phyloP scores from a whole-genome alignment of 2,888 invertebrate species.

The Yponomeuta malinellus region DNA sequence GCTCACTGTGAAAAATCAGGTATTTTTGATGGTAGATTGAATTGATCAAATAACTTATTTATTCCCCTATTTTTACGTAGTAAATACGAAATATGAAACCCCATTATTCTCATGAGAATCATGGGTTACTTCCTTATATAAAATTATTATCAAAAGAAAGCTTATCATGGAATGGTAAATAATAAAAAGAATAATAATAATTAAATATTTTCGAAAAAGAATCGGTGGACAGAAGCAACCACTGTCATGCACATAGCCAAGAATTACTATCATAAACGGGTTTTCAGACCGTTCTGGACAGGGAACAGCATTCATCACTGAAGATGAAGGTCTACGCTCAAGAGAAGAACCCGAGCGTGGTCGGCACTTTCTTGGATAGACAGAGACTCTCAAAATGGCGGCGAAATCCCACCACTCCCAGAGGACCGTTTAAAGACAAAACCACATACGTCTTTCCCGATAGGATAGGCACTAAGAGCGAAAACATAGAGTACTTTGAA shows the following conservation, averaged over 20 bases:
- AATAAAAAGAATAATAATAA: no score
- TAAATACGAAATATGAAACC: no score
- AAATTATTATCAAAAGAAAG: no score
- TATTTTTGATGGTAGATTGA: slow-evolving; percentile 21
- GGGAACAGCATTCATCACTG: slow-evolving; percentile 84
- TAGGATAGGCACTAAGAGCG: slow-evolving; percentile 52
- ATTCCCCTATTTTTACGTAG: no score
- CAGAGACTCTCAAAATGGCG: slow-evolving; percentile 60
- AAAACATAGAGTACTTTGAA: slow-evolving; percentile 61
- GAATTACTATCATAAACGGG: background rate
- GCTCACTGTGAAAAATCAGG: slow-evolving; percentile 87
- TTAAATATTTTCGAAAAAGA: no score
- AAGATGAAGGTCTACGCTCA: slow-evolving; percentile 86
- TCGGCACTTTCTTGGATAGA: slow-evolving; percentile 66
- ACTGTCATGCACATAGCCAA: background rate
- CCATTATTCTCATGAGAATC: no score
- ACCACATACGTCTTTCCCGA: slow-evolving; percentile 69
- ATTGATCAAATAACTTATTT: background rate
- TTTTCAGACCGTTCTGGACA: slow-evolving; percentile 82
- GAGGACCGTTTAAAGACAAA: slow-evolving; percentile 46
- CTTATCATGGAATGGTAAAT: no score
- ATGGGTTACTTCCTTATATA: no score
- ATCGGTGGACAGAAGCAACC: no score
- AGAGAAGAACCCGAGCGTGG: slow-evolving; percentile 83
- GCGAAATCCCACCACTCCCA: slow-evolving; percentile 41